These are phyloP conservation scores for Drosophila nr. medialis DNA, from an alignment of 2,888 invertebrate genomes.

Conservation along the genomic window DNA sequence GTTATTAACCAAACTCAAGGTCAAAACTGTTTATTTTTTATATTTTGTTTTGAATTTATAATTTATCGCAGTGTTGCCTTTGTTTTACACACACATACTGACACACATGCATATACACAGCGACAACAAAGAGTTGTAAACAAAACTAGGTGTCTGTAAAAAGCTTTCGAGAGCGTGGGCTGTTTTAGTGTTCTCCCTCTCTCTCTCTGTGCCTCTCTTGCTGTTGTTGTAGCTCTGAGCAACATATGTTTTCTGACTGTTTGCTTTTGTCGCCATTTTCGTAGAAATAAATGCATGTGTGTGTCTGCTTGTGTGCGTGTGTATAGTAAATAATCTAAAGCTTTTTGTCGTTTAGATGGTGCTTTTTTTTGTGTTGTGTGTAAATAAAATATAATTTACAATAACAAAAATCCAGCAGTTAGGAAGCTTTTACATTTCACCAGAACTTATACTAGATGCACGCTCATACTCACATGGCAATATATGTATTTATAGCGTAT, in stretches of 20 bases:
- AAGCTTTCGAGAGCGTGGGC: constrained; percentile 51
- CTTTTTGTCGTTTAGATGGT: constrained; percentile 51
- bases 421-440: constrained; percentile 75
- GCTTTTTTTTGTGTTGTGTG: constrained; percentile 49
- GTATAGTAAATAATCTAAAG: constrained; percentile 61
- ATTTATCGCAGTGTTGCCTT: constrained; percentile 80
- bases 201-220: constrained; percentile 13
- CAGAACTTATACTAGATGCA: constrained; percentile 66
- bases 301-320: constrained; percentile 16
- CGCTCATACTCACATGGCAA: not conserved
- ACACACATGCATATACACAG: constrained; percentile 7
- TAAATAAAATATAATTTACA: constrained; percentile 68
- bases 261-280: constrained; percentile 75
- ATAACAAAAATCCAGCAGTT: constrained; percentile 50
- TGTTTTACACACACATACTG: constrained; percentile 62
- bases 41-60: constrained; percentile 83
- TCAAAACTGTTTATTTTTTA: constrained; percentile 84
- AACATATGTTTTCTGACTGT: constrained; percentile 72
- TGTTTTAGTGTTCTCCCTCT: constrained; percentile 6
- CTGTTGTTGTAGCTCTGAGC: constrained; percentile 32
- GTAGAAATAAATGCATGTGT: constrained; percentile 30
- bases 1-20: constrained; percentile 83
- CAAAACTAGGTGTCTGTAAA: constrained; percentile 69
- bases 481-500: constrained; percentile 9
- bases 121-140: constrained; percentile 64